phyloP scores from a whole-genome alignment of 2,888 invertebrate species.

The Lepidochitona cinerea region DNA sequence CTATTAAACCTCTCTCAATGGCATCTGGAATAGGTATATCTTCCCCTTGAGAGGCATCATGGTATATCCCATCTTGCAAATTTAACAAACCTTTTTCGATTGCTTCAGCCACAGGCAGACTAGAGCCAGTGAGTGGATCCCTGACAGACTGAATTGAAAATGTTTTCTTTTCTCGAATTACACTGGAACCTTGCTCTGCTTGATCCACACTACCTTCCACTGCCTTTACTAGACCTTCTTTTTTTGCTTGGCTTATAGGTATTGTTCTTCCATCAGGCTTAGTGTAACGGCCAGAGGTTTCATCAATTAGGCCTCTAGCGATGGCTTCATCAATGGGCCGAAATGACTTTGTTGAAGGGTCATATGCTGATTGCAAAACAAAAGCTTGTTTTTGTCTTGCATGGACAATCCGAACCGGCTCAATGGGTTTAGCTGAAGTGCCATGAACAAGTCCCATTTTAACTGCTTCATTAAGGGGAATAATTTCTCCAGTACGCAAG shows the following conservation, averaged over 20 bases:
- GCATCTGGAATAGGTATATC: constrained; percentile 82
- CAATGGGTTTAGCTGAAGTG: constrained; percentile 2
- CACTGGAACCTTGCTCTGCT: constrained; percentile 14
- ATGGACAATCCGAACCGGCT: background rate
- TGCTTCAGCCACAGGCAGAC: constrained; percentile 56
- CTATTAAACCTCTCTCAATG: constrained; percentile 82
- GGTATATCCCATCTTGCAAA: constrained; percentile 70
- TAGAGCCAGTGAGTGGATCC: constrained; percentile 84
- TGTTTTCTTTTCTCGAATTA: constrained; percentile 36
- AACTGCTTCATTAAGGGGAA: constrained; percentile 86
- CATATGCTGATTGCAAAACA: constrained; percentile 37
- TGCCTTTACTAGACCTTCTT: constrained; percentile 43
- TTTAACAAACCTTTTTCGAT: constrained; percentile 70
- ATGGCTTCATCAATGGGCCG: constrained; percentile 79
- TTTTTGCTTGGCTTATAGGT: constrained; percentile 31
- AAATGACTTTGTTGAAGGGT: constrained; percentile 86
- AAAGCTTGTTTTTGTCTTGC: constrained; percentile 24
- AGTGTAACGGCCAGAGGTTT: constrained; percentile 55
- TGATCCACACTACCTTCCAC: constrained; percentile 20
- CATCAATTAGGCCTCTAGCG: constrained; percentile 80
- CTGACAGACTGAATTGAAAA: constrained; percentile 73
- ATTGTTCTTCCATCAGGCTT: constrained; percentile 38
- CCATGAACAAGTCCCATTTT: constrained; percentile 52
- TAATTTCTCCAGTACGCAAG: constrained; percentile 37
- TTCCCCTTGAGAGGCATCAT: constrained; percentile 66